These are phyloP conservation scores for Microchirus variegatus DNA, from an alignment of 2,797 vertebrate species.

Conservation along the genomic window DNA sequence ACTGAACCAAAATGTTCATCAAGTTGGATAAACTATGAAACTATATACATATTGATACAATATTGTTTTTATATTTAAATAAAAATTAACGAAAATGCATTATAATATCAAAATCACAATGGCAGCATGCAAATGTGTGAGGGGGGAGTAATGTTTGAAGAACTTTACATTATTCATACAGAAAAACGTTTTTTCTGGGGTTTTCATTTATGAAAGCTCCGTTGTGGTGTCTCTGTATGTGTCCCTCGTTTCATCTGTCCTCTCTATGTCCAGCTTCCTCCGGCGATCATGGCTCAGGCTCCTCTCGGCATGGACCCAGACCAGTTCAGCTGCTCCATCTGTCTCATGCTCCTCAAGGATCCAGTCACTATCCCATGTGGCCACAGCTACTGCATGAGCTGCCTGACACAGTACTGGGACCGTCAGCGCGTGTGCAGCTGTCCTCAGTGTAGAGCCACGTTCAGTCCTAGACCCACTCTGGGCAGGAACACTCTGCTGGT, in stretches of 20 bases:
- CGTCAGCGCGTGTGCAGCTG: slow-evolving; percentile 3
- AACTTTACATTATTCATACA: too few relatives aligned
- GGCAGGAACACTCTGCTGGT: slow-evolving; percentile 27
- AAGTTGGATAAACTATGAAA: too few relatives aligned
- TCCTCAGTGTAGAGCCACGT: slow-evolving; percentile 26
- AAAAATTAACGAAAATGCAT: too few relatives aligned
- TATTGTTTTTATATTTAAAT: too few relatives aligned
- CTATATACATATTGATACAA: too few relatives aligned
- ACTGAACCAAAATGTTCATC: too few relatives aligned
- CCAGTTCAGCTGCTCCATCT: slow-evolving; percentile 42
- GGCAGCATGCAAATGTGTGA: too few relatives aligned
- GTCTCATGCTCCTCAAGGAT: slow-evolving; percentile 15
- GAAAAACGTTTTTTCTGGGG: too few relatives aligned
- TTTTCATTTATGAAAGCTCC: too few relatives aligned
- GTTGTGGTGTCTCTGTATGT: background rate
- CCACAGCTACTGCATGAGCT: slow-evolving; percentile 38
- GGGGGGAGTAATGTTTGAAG: too few relatives aligned
- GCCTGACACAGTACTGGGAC: slow-evolving; percentile 28
- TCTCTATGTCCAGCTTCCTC: background rate
- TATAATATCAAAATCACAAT: too few relatives aligned
- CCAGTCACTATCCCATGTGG: slow-evolving; percentile 35
- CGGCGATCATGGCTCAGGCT: slow-evolving; percentile 4
- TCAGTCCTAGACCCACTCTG: slow-evolving; percentile 33
- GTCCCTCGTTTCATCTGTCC: background rate
- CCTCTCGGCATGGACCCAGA: background rate